Percentiles rank a stretch among this genome's conserved stretches.
These are phyloP conservation scores for Anguilla marmorata DNA, from an alignment of 2,797 vertebrate species.

Conservation along the genomic window DNA sequence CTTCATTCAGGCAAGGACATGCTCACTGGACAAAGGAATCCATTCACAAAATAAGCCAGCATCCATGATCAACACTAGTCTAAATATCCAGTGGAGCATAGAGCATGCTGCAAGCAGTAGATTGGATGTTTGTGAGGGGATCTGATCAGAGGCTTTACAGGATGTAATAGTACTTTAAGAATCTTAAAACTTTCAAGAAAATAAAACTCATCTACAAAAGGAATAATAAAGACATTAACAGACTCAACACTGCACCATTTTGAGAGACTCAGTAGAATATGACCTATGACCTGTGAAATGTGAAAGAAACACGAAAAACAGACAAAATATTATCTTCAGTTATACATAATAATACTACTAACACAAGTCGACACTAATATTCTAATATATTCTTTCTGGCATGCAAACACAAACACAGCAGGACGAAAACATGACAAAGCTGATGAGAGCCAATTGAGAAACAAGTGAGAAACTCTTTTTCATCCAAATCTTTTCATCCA, in stretches of 20 bases:
- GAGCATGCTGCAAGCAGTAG: neutral
- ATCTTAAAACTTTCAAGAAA: neutral
- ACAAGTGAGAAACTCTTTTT: neutral
- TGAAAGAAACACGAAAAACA: neutral
- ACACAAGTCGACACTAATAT: neutral
- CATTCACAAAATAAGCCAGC: neutral
- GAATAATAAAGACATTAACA: neutral
- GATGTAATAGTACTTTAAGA: neutral
- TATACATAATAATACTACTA: neutral
- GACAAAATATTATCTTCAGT: neutral
- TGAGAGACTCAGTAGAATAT: neutral
- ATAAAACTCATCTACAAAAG: neutral
- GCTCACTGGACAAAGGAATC: neutral
- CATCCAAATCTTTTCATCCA: neutral
- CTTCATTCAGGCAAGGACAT: neutral
- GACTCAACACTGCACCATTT: neutral
- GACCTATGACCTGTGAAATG: neutral
- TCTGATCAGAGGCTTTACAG: neutral
- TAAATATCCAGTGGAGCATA: neutral
- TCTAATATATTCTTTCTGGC: neutral
- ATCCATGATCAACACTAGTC: neutral
- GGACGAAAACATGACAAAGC: neutral
- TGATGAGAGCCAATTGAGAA: neutral
- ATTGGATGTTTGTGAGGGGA: neutral
- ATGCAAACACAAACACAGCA: neutral